Evolutionary conservation across 1,140 invertebrate genomes (phyloP).

Genomic region (Platyscapa corneri): DNA sequence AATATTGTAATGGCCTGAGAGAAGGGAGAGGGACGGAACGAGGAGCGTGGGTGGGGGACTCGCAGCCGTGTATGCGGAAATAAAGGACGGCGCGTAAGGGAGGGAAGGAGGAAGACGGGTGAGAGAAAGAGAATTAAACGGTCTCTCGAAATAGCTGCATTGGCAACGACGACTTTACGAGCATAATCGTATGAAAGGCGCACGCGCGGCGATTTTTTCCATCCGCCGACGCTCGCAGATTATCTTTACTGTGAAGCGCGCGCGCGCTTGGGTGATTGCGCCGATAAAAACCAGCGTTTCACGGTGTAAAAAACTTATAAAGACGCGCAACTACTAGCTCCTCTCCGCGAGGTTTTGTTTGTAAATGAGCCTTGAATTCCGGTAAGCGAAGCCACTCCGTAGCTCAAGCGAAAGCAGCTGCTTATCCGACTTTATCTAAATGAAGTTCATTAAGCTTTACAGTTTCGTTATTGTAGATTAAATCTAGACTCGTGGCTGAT

Average conservation of each 20-base stretch:
- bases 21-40: not conserved
- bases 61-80: not conserved
- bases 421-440: conserved; percentile 43
- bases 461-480: conserved; percentile 32
- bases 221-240: not conserved
- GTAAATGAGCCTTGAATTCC: conserved; percentile 34
- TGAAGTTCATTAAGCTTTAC: conserved; percentile 39
- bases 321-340: not conserved
- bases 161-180: conserved; percentile 42
- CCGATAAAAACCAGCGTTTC: conserved; percentile 11
- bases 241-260: not conserved
- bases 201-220: not conserved
- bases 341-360: conserved; percentile 39
- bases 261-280: not conserved
- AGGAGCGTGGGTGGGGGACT: not conserved
- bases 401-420: not conserved
- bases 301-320: conserved; percentile 21
- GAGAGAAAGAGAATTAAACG: conserved; percentile 33
- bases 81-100: not conserved
- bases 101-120: not conserved
- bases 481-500: conserved; percentile 36
- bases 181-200: conserved; percentile 18
- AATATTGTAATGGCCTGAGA: conserved; percentile 60
- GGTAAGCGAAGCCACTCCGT: not conserved
- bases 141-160: conserved; percentile 22